Base-by-base conservation (phyloP, 1,140 invertebrate species). In the Diuraphis noxia region DNA sequence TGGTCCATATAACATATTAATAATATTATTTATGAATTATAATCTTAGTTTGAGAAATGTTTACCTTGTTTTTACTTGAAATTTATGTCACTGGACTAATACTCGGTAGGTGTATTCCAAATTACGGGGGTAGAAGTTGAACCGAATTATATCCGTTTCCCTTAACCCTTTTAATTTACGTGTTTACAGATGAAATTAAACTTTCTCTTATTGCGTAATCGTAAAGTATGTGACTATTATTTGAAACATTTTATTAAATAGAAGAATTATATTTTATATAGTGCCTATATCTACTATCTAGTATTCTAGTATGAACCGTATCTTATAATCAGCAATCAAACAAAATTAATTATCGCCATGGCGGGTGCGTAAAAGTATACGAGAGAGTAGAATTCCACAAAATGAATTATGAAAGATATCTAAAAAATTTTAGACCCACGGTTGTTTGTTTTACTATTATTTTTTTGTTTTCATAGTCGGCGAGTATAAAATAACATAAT, bases 1-100 rank as follows among this genome's bases (percentile, higher is more conserved):
- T 72, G n/a, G 56, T 72, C 30, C n/a, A 63, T 63, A n/a, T n/a
- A 72, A n/a, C n/a, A 72, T n/a, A 72, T 72, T 72, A 72, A 72
- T n/a, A n/a, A n/a, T 72, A 17, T 72, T 72, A 72, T n/a, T 72
- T 72, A 72, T n/a, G 13, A n/a, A n/a, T n/a, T n/a, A 72, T 72
- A 13, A 72, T 34, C 30, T n/a, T n/a, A 17, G 56, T 72, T 72
- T 72, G 56, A 72, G 56, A 72, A 72, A 72, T n/a, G 13, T 72
- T 72, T 23, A 72, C 30, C 56, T n/a, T 5, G 30, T n/a, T 72
- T 63, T 72, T 72, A 72, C 56, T 72, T n/a, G 56, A n/a, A 72
- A 72, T 72, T n/a, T 17, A 72, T 21, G 30, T n/a, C 13, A 72
- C 56, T 19, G 56, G 30, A 72, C 56, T 72, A n/a, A 17, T 72